Conservation (phyloP, 2,113 vertebrate genomes). For the Sterrhoptilus dennistouni region DNA sequence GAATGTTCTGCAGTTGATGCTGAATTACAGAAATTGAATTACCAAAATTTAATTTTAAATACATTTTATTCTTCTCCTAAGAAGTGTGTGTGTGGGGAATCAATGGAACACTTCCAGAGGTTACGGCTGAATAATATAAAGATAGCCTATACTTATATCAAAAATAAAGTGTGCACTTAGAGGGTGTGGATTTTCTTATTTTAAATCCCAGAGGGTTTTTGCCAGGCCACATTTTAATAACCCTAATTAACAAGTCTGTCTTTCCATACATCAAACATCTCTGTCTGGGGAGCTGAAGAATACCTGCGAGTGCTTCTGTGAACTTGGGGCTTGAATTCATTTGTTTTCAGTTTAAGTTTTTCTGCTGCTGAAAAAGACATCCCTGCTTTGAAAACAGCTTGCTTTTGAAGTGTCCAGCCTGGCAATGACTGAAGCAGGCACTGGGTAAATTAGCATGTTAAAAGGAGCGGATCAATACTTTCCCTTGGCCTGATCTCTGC, state of each 20-base stretch:
- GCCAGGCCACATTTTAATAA: conserved; percentile 29
- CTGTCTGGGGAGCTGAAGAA: conserved; percentile 19
- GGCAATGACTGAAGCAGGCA: conserved; percentile 79
- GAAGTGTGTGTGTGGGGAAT: neutral
- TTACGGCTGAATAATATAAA: neutral
- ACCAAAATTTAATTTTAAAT: conserved; percentile 31
- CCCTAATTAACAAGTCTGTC: conserved; percentile 47
- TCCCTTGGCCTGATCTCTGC: neutral
- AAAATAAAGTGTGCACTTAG: neutral
- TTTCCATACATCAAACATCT: conserved; percentile 28
- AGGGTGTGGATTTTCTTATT: conserved; percentile 27
- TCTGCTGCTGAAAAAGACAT: conserved; percentile 72
- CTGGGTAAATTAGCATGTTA: conserved; percentile 87
- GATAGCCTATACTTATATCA: neutral
- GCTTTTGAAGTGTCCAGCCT: conserved; percentile 82
- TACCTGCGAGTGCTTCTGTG: neutral
- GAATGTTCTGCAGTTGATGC: conserved; percentile 35
- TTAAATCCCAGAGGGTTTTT: conserved; percentile 12
- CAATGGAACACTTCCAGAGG: neutral
- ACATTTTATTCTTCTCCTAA: conserved; percentile 1
- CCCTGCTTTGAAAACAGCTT: conserved; percentile 77
- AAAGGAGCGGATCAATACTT: conserved; percentile 86
- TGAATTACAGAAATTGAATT: conserved; percentile 37
- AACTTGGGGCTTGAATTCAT: conserved; percentile 67
- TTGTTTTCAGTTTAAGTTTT: conserved; percentile 69